Percentiles rank a stretch among this genome's conserved stretches.
phyloP scores from a whole-genome alignment of 2,113 vertebrate genomes.

The Lampris megalopsis region DNA sequence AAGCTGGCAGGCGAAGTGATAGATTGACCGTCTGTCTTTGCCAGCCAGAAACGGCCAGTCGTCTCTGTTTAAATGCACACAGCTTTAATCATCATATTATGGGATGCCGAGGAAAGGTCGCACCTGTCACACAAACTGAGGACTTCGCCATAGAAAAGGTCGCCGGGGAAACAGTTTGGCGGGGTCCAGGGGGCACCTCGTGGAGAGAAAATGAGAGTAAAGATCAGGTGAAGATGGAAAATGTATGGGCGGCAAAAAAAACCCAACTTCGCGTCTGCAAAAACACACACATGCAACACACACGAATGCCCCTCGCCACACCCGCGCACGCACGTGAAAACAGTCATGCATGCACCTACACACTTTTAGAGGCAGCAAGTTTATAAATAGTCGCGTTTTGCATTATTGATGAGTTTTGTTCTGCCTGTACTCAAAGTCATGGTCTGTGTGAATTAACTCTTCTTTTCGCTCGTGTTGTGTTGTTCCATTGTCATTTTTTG shows the following conservation, averaged over 20 bases:
- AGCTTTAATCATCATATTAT: slow-evolving; percentile 34
- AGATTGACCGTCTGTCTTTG: slow-evolving; percentile 1
- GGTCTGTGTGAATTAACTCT: slow-evolving; percentile 17
- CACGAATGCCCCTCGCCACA: too few species aligned
- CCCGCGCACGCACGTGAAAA: background rate
- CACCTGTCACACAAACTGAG: slow-evolving; percentile 37
- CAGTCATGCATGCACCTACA: slow-evolving; percentile 1
- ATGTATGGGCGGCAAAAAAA: too few species aligned
- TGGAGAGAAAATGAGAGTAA: slow-evolving; percentile 4
- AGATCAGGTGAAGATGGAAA: background rate
- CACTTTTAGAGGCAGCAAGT: background rate
- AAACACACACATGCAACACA: too few species aligned
- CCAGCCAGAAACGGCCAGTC: slow-evolving; percentile 24
- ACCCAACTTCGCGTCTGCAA: too few species aligned
- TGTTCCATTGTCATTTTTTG: slow-evolving; percentile 25
- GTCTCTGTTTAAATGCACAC: slow-evolving; percentile 20
- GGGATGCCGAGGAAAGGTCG: slow-evolving; percentile 48
- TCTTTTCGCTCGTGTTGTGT: background rate
- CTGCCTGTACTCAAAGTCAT: background rate
- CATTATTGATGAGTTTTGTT: slow-evolving; percentile 14
- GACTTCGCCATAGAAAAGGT: slow-evolving; percentile 43
- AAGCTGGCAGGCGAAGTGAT: background rate
- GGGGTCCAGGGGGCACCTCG: background rate
- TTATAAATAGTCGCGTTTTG: background rate
- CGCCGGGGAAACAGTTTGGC: background rate